Evolutionary conservation across 2,888 invertebrate species (phyloP), one percentile per base, ranked within the genome.

Genomic region (Drepanosiphum platanoidis): DNA sequence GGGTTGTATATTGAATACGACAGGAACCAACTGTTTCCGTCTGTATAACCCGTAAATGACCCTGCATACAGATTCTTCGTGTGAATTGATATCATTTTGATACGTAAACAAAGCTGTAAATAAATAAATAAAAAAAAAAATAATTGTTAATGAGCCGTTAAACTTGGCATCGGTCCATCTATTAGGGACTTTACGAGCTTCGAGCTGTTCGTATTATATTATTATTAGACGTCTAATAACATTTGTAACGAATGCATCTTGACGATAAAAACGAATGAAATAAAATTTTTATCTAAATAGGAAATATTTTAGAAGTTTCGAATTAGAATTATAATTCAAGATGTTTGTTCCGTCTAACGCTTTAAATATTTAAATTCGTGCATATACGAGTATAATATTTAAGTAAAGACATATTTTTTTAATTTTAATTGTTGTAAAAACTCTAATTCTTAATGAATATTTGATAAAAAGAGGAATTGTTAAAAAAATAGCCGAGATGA

Each of bases 221-320:
- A 83, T 83, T 83, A 83, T 75, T 83, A 83, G 83, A 83, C 64
- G 34, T 75, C 64, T 66, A 74, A 83, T 83, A 74, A 75, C 34
- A 75, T 83, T 42, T 83, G 52, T 75, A 46, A 74, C 46, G 11
- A 71, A 61, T 42, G n/a, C 32, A 72, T 39, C 61, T n/a, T 61
- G 39, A 32, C n/a, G 42, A 82, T 61, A 72, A 72, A 58, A 81
- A 72, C 32, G 30, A 13, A 42, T 61, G 13, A 39, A 22, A 7
- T 68, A 34, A 66, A 34, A 46, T 36, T 11, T 39, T 1, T 34
- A 75, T 58, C n/a, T 34, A 34, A 75, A 75, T 58, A 4, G 7
- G 22, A 72, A 46, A 72, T 18, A 3, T 42, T n/a, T 7, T 9
- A 30, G 42, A 30, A 46, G 9, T 15, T 46, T 46, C 18, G 8